Percentiles rank a stretch among this genome's conserved stretches.
phyloP scores from a whole-genome alignment of 2,113 vertebrate genomes.

The Gadus chalcogrammus region DNA sequence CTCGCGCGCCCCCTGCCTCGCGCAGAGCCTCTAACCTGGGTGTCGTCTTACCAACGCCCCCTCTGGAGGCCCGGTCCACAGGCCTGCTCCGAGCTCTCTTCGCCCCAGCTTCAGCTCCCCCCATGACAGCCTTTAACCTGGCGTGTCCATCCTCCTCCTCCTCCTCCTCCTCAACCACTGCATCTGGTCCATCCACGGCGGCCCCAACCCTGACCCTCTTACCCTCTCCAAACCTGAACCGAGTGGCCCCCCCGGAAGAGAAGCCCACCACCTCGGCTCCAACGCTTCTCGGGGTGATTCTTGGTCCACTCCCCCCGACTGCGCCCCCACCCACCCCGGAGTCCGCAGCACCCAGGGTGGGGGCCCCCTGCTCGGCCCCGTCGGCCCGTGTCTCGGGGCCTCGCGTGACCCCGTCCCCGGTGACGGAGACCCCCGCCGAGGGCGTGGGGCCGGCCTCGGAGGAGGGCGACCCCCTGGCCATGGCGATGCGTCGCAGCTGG shows the following conservation, averaged over 20 bases:
- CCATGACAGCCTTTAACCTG: no score
- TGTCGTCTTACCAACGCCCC: not conserved
- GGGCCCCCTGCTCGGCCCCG: not conserved
- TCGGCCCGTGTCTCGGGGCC: not conserved
- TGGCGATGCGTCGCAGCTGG: conserved; percentile 30
- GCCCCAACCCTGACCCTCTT: not conserved
- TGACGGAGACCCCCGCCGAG: not conserved
- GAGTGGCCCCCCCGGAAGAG: not conserved
- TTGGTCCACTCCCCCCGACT: not conserved
- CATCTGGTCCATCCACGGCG: not conserved
- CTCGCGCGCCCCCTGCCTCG: not conserved
- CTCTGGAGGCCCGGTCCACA: not conserved
- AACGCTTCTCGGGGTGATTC: not conserved
- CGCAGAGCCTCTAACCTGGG: not conserved
- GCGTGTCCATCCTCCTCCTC: no score
- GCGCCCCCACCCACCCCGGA: no score
- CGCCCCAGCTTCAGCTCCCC: no score
- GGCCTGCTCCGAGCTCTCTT: not conserved
- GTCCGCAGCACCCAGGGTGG: no score
- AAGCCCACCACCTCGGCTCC: no score
- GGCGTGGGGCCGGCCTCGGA: not conserved
- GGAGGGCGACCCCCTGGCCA: not conserved
- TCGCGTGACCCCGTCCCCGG: not conserved
- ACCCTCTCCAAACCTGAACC: not conserved
- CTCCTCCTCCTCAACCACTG: not conserved